These are phyloP conservation scores for Torymus tubicola DNA, from an alignment of 2,888 invertebrate genomes.

Conservation along the genomic window DNA sequence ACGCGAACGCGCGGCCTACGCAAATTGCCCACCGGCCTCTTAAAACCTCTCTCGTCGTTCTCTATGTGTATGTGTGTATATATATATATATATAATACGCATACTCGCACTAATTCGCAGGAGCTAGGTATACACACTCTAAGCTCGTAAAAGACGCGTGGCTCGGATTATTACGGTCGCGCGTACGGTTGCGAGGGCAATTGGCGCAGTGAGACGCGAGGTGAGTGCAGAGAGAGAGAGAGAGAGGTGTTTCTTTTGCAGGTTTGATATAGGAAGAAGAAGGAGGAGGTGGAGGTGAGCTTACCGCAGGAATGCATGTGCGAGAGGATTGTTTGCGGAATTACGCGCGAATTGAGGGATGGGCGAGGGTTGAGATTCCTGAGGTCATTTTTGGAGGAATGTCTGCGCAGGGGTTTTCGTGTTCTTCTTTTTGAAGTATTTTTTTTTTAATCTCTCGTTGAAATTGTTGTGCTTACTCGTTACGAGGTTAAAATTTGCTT, in stretches of 20 bases:
- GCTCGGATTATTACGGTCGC: constrained; percentile 30
- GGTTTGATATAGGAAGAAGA: no score
- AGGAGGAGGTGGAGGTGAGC: constrained; percentile 1
- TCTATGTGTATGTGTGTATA: no score
- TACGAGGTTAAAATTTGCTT: no score
- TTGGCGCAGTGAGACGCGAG: neutral
- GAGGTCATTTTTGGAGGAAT: no score
- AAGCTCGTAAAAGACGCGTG: constrained; percentile 28
- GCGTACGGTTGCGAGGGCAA: constrained; percentile 4
- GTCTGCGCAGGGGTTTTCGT: neutral
- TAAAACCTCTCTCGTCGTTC: constrained; percentile 17
- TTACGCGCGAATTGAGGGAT: neutral
- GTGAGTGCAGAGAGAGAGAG: no score
- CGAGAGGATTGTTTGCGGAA: constrained; percentile 34
- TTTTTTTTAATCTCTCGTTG: no score
- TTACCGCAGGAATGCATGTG: constrained; percentile 47
- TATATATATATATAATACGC: no score
- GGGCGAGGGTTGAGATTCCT: neutral
- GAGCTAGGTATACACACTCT: neutral
- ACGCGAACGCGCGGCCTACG: neutral
- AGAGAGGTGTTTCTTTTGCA: no score
- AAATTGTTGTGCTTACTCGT: no score
- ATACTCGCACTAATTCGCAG: neutral
- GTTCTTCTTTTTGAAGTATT: neutral
- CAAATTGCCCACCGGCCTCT: constrained; percentile 29